Evolutionary conservation across 30 jellyfish, hydroid and myxozoan genomes (phyloP).

Genomic region (Aurelia sp.): DNA sequence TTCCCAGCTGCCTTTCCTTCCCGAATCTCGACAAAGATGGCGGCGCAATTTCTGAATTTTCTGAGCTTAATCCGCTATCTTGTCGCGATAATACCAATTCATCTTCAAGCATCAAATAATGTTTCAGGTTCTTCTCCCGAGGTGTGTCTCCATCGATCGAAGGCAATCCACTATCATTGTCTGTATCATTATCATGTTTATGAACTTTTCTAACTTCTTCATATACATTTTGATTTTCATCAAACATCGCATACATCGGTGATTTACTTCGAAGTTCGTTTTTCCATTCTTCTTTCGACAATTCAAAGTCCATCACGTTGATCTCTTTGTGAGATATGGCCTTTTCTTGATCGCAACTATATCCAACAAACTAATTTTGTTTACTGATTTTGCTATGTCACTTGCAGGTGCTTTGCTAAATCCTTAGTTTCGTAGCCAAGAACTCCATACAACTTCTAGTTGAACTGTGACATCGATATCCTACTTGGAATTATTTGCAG

Average conservation of each 20-base stretch:
- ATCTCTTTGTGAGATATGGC: no score
- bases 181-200: slow-evolving; percentile 42
- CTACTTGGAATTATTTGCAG: no score
- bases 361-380: no score
- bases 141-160: slow-evolving; percentile 75
- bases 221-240: slow-evolving; percentile 21
- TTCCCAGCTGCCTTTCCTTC: slow-evolving; percentile 12
- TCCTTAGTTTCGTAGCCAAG: no score
- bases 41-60: slow-evolving; percentile 46
- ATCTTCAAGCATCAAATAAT: slow-evolving; percentile 5
- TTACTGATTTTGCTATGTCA: no score
- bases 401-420: no score
- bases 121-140: slow-evolving; percentile 13
- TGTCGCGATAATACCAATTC: slow-evolving; percentile 16
- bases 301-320: slow-evolving; percentile 28
- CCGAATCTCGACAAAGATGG: slow-evolving; percentile 17
- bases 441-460: no score
- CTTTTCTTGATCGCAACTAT: no score
- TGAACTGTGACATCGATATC: no score
- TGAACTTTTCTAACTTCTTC: slow-evolving; percentile 29
- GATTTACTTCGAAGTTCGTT: slow-evolving; percentile 61
- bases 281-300: slow-evolving; percentile 48
- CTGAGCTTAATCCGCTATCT: slow-evolving; percentile 71
- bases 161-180: slow-evolving; percentile 72
- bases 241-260: slow-evolving; percentile 43